Percentiles rank a stretch among this genome's conserved stretches.
Conservation (phyloP, 2,113 vertebrate species). For the Ifrita kowaldi region DNA sequence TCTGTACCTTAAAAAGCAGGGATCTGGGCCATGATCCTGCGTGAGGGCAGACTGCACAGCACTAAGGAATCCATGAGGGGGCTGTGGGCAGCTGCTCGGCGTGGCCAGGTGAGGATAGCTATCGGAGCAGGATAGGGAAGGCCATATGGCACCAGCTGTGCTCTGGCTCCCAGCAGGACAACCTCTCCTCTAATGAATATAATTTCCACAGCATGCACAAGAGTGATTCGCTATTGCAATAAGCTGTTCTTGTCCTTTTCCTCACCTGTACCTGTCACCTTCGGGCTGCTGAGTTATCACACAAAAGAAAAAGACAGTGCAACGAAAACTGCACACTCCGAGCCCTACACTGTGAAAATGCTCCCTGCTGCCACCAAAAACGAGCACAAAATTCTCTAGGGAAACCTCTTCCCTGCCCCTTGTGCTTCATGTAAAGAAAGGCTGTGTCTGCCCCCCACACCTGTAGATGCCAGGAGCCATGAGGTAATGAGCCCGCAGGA, state of each 20-base stretch:
- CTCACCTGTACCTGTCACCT: background rate
- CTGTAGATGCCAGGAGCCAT: background rate
- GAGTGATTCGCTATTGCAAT: background rate
- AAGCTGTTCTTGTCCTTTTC: background rate
- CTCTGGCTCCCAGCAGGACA: background rate
- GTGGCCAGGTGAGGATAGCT: background rate
- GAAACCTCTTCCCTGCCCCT: background rate
- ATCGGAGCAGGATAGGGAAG: background rate
- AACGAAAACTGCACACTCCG: background rate
- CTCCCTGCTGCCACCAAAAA: background rate
- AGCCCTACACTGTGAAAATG: background rate
- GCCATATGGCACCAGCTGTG: constrained; percentile 48
- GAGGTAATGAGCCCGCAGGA: background rate
- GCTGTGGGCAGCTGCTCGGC: background rate
- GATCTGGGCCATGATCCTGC: background rate
- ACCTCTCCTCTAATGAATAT: background rate
- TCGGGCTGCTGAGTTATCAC: background rate
- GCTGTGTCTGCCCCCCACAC: background rate
- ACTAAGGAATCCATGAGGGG: background rate
- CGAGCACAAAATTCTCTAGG: background rate
- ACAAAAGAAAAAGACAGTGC: background rate
- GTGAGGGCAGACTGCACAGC: background rate
- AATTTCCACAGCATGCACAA: background rate
- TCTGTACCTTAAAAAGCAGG: background rate
- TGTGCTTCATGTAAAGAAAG: background rate